Conservation (phyloP, 2,797 vertebrate species). For the Psittacula echo region DNA sequence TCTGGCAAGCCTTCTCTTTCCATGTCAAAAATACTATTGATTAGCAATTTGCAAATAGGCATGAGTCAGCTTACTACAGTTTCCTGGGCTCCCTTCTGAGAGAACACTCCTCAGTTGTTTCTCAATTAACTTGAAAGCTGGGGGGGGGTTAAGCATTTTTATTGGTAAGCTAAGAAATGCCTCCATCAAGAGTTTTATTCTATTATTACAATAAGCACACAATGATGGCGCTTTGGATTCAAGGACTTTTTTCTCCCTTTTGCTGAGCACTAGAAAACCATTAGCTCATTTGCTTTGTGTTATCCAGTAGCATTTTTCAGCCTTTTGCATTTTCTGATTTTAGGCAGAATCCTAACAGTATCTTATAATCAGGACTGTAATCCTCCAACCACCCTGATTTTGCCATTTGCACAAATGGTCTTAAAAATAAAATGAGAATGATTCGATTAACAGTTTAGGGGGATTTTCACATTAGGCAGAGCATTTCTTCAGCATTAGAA, state of each 20-base stretch:
- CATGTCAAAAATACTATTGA: conserved; percentile 7
- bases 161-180: conserved; percentile 18
- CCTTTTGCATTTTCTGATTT: background rate
- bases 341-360: conserved; percentile 2
- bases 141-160: background rate
- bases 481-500: conserved; percentile 46
- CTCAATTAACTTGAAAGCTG: conserved; percentile 48
- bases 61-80: background rate
- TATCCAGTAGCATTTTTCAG: background rate
- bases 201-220: background rate
- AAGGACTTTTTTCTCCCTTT: background rate
- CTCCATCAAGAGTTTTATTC: conserved; percentile 18
- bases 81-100: background rate
- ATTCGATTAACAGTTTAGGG: conserved; percentile 13
- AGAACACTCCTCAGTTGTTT: background rate
- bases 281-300: background rate
- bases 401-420: conserved; percentile 3
- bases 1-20: background rate
- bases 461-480: conserved; percentile 40
- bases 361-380: conserved; percentile 13
- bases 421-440: conserved; percentile 1
- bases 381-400: background rate
- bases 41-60: background rate
- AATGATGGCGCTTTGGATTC: background rate
- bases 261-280: background rate